Percentiles rank a stretch among this genome's conserved stretches.
These are phyloP conservation scores for Epizoanthus fatuus DNA, from an alignment of 92 coral and sea anemone genomes.

Conservation along the genomic window DNA sequence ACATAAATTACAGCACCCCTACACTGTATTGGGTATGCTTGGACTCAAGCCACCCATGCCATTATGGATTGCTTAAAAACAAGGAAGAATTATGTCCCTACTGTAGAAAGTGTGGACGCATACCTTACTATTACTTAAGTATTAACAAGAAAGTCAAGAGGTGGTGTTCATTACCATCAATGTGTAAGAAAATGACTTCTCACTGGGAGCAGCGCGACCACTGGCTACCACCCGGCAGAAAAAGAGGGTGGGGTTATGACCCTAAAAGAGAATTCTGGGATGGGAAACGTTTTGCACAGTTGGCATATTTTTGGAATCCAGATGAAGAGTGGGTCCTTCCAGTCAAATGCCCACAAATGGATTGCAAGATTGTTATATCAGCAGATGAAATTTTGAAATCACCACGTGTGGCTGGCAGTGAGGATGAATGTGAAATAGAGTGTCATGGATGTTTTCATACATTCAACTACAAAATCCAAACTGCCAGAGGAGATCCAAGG, in stretches of 20 bases:
- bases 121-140: slow-evolving; percentile 63
- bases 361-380: slow-evolving; percentile 40
- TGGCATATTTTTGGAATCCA: slow-evolving; percentile 77
- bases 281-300: slow-evolving; percentile 72
- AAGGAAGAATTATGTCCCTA: slow-evolving; percentile 54
- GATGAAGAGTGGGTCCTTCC: slow-evolving; percentile 61
- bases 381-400: slow-evolving; percentile 39
- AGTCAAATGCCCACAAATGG: slow-evolving; percentile 33
- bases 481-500: slow-evolving; percentile 48
- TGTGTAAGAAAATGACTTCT: slow-evolving; percentile 64
- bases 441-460: slow-evolving; percentile 44
- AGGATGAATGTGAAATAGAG: slow-evolving; percentile 27
- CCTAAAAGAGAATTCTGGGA: slow-evolving; percentile 70
- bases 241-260: slow-evolving; percentile 54
- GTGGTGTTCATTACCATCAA: slow-evolving; percentile 58
- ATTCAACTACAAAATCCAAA: neutral
- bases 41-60: slow-evolving; percentile 68
- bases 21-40: slow-evolving; percentile 69
- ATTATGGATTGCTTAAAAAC: slow-evolving; percentile 58
- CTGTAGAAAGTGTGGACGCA: slow-evolving; percentile 64
- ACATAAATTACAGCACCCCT: slow-evolving; percentile 59
- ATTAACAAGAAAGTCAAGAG: slow-evolving; percentile 41
- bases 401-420: slow-evolving; percentile 44
- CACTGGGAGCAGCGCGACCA: slow-evolving; percentile 60
- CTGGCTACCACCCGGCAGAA: slow-evolving; percentile 57